Conservation (phyloP, 2,797 vertebrate species). For the Silurus lanzhouensis region DNA sequence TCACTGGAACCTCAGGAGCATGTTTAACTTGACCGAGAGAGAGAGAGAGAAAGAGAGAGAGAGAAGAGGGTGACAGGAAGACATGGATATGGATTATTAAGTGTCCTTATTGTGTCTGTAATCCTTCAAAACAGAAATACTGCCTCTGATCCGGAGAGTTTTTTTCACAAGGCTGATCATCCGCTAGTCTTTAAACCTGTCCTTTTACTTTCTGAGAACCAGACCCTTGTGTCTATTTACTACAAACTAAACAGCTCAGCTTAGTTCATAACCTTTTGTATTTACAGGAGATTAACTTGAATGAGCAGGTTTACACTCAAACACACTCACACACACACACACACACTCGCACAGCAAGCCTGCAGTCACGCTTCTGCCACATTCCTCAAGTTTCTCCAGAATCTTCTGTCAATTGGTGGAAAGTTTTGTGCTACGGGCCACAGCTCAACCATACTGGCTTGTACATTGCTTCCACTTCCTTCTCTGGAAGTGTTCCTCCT, state of each 20-base stretch:
- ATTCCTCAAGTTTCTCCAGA: slow-evolving; percentile 58
- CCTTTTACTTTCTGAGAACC: neutral
- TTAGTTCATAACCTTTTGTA: slow-evolving; percentile 1
- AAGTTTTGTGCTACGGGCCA: neutral
- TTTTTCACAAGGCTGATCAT: neutral
- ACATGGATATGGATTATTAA: no score
- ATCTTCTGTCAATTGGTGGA: slow-evolving; percentile 42
- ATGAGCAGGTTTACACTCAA: neutral
- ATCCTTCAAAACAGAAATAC: neutral
- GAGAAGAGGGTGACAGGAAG: no score
- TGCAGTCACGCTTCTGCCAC: slow-evolving; percentile 4
- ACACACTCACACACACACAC: neutral
- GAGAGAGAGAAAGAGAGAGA: no score
- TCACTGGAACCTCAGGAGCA: no score
- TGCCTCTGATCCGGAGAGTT: neutral
- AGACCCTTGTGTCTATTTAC: slow-evolving; percentile 10
- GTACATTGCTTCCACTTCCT: slow-evolving; percentile 50
- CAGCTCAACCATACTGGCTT: slow-evolving; percentile 61
- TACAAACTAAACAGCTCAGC: slow-evolving; percentile 22
- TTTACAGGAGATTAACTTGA: neutral
- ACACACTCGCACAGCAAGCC: neutral
- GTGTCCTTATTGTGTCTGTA: neutral
- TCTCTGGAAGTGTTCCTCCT: slow-evolving; percentile 21
- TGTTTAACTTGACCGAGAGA: no score
- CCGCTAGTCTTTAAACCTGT: neutral